Conservation (phyloP, 2,113 vertebrate genomes). For the Cynoglossus semilaevis region DNA sequence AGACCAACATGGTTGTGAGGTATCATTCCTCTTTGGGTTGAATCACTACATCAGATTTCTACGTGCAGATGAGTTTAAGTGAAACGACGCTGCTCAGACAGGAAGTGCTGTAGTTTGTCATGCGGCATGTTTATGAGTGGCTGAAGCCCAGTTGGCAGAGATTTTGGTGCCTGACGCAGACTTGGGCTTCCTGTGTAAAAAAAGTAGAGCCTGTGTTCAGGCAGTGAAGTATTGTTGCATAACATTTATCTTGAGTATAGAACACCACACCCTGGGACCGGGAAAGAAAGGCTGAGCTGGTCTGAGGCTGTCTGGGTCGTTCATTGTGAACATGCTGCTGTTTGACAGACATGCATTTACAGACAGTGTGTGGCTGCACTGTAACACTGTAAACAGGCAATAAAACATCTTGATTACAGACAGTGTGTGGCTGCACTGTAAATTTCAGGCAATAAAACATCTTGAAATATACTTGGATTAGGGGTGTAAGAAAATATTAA, state of each 20-base stretch:
- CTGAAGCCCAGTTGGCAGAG: constrained; percentile 51
- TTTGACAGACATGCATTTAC: constrained; percentile 16
- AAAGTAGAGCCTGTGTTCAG: constrained; percentile 53
- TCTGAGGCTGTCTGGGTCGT: constrained; percentile 52
- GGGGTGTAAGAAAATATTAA: too few species aligned
- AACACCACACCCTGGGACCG: constrained; percentile 63
- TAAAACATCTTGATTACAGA: too few species aligned
- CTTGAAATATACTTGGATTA: too few species aligned
- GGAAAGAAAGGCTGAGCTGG: constrained; percentile 52
- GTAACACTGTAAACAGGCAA: too few species aligned
- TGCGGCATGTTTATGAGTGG: constrained; percentile 44
- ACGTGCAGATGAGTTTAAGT: background rate
- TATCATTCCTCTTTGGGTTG: background rate
- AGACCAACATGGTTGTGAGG: background rate
- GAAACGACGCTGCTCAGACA: constrained; percentile 1
- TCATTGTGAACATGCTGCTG: constrained; percentile 19
- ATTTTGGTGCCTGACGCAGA: constrained; percentile 62
- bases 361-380: constrained; percentile 1
- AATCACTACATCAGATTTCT: background rate
- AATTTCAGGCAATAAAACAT: constrained; percentile 20
- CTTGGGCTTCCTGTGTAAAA: constrained; percentile 68
- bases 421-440: constrained; percentile 6
- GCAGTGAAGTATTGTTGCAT: constrained; percentile 66
- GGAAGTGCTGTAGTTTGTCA: constrained; percentile 27
- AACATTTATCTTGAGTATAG: constrained; percentile 68